Percentiles rank a stretch among this genome's conserved stretches.
phyloP scores from a whole-genome alignment of 2,113 vertebrate species.

The Hypomesus transpacificus region DNA sequence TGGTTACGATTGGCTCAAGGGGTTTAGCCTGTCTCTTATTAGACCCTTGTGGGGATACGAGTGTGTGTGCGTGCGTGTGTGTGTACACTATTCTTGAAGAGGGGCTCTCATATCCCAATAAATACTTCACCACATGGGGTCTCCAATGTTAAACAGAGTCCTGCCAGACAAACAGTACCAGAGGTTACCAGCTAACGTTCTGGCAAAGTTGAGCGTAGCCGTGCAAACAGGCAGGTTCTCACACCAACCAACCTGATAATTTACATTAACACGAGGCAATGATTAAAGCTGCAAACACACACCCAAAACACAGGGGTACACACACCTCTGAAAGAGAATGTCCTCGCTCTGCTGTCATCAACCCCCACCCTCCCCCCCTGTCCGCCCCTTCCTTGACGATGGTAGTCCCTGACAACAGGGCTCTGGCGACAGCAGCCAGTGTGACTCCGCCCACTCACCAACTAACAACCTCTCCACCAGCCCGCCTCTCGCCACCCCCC shows the following conservation, averaged over 20 bases:
- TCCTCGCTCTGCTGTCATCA: slow-evolving; percentile 44
- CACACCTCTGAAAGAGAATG: background rate
- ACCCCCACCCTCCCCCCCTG: slow-evolving; percentile 18
- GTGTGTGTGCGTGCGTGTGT: background rate
- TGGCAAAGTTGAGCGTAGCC: no score
- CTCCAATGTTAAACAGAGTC: slow-evolving; percentile 6
- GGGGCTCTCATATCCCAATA: no score
- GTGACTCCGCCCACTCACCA: slow-evolving; percentile 29
- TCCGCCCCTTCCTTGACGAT: slow-evolving; percentile 24
- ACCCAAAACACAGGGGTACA: background rate
- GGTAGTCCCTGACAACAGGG: slow-evolving; percentile 63
- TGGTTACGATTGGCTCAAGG: background rate
- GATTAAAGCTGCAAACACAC: background rate
- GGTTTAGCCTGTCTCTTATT: slow-evolving; percentile 22
- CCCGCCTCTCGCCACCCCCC: background rate
- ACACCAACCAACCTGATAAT: no score
- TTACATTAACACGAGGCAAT: no score
- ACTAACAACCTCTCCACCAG: slow-evolving; percentile 17
- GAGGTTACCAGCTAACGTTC: no score
- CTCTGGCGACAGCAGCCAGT: slow-evolving; percentile 48
- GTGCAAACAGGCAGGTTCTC: no score
- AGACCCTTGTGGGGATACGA: slow-evolving; percentile 15
- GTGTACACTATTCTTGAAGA: background rate
- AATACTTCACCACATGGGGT: slow-evolving; percentile 13
- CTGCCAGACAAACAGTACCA: slow-evolving; percentile 14